phyloP scores from a whole-genome alignment of 2,888 invertebrate genomes.

The Cerceris rybyensis region DNA sequence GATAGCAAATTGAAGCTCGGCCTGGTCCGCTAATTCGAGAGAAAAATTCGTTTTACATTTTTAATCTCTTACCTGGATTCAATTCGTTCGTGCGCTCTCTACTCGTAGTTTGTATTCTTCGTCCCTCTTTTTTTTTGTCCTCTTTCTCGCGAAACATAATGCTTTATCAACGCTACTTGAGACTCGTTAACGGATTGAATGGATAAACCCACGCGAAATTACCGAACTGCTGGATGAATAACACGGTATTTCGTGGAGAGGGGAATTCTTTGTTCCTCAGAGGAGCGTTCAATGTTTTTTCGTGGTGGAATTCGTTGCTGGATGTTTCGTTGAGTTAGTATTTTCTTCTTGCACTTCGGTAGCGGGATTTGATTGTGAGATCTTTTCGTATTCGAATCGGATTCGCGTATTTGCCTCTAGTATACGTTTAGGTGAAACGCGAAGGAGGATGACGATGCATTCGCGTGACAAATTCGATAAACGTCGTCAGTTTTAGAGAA shows the following conservation, averaged over 20 bases:
- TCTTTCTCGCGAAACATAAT: conserved; percentile 21
- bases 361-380: conserved; percentile 5
- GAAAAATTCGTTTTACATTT: conserved; percentile 43
- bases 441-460: conserved; percentile 32
- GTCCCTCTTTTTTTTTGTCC: conserved; percentile 18
- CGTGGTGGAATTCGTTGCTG: neutral
- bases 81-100: conserved; percentile 24
- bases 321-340: neutral
- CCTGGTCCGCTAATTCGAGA: conserved; percentile 46
- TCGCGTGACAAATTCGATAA: conserved; percentile 15
- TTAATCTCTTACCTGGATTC: conserved; percentile 41
- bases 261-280: neutral
- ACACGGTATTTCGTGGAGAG: neutral
- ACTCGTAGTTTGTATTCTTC: conserved; percentile 6
- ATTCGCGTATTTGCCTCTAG: conserved; percentile 26
- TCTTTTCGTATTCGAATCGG: conserved; percentile 37
- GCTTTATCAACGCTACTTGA: conserved; percentile 16
- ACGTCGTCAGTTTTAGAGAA: neutral
- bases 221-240: neutral
- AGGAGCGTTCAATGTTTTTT: neutral
- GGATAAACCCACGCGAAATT: neutral
- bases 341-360: neutral
- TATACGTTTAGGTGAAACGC: conserved; percentile 57
- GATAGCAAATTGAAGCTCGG: conserved; percentile 54
- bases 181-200: conserved; percentile 2